phyloP scores from a whole-genome alignment of 2,797 vertebrate genomes.

The Cyclura pinguis region DNA sequence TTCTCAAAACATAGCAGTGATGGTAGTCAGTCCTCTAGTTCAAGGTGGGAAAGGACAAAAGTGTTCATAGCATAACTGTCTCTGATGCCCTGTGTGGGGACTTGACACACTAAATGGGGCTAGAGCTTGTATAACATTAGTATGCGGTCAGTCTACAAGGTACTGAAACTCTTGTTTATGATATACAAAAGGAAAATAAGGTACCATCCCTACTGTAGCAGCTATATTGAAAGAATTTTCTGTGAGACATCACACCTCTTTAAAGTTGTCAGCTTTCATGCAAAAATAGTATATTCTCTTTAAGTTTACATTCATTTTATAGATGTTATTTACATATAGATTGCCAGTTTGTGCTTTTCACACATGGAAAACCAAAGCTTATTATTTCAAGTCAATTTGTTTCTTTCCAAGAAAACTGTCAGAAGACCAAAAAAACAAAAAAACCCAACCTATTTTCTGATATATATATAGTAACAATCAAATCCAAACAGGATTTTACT shows the following conservation, averaged over 20 bases:
- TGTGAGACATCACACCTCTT: conserved; percentile 77
- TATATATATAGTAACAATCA: conserved; percentile 53
- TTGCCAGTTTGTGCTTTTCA: conserved; percentile 78
- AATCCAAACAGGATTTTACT: conserved; percentile 44
- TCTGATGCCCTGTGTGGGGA: background rate
- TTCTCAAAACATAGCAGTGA: background rate
- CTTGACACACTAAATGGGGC: background rate
- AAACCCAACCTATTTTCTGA: conserved; percentile 37
- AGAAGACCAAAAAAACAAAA: conserved; percentile 18
- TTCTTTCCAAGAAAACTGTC: conserved; percentile 66
- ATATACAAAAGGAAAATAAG: conserved; percentile 50
- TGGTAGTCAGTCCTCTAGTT: background rate
- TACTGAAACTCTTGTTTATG: conserved; percentile 52
- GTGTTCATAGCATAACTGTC: background rate
- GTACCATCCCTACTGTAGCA: conserved; percentile 42
- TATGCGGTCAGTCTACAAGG: conserved; percentile 24
- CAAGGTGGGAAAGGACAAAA: background rate
- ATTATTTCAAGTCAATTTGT: conserved; percentile 50
- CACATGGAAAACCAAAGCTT: conserved; percentile 64
- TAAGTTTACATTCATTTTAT: conserved; percentile 79
- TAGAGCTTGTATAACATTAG: background rate
- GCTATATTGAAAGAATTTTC: conserved; percentile 68
- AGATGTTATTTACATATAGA: conserved; percentile 73
- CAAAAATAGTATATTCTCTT: conserved; percentile 80
- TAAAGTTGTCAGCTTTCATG: conserved; percentile 76